Evolutionary conservation across 1,140 invertebrate species (phyloP).

Genomic region (Aphidius gifuensis): DNA sequence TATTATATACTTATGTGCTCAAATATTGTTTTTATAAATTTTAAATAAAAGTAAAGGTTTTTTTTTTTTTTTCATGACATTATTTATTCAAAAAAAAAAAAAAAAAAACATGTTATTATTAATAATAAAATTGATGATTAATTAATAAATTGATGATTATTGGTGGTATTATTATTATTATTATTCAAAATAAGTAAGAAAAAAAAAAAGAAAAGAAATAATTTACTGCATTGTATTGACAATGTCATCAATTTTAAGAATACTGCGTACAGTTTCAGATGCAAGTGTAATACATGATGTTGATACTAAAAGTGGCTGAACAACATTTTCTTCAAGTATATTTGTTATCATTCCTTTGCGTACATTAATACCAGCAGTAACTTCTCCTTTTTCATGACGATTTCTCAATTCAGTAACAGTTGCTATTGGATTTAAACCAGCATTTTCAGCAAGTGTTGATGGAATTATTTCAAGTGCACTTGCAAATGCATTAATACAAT

Average conservation of each 20-base stretch:
- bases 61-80: too few species aligned
- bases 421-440: slow-evolving; percentile 95
- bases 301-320: slow-evolving; percentile 95
- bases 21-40: neutral
- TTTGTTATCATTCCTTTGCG: slow-evolving; percentile 93
- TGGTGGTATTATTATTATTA: slow-evolving; percentile 7
- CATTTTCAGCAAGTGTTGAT: slow-evolving; percentile 98
- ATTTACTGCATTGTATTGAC: slow-evolving; percentile 60
- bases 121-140: too few species aligned
- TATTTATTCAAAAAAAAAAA: too few species aligned
- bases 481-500: slow-evolving; percentile 92
- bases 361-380: slow-evolving; percentile 92
- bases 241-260: slow-evolving; percentile 99
- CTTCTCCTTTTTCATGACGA: slow-evolving; percentile 82
- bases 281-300: slow-evolving; percentile 91
- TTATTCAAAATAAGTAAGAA: neutral
- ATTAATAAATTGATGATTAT: too few species aligned
- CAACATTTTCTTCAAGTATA: slow-evolving; percentile 95
- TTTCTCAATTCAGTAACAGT: slow-evolving; percentile 97
- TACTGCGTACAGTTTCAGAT: slow-evolving; percentile 94
- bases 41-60: neutral
- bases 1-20: neutral
- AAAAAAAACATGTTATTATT: too few species aligned
- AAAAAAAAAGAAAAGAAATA: slow-evolving; percentile 4
- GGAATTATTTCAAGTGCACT: slow-evolving; percentile 94